Evolutionary conservation across 2,888 invertebrate species (phyloP), one percentile per base, ranked within the genome.

Genomic region (Drosophila emarginata): DNA sequence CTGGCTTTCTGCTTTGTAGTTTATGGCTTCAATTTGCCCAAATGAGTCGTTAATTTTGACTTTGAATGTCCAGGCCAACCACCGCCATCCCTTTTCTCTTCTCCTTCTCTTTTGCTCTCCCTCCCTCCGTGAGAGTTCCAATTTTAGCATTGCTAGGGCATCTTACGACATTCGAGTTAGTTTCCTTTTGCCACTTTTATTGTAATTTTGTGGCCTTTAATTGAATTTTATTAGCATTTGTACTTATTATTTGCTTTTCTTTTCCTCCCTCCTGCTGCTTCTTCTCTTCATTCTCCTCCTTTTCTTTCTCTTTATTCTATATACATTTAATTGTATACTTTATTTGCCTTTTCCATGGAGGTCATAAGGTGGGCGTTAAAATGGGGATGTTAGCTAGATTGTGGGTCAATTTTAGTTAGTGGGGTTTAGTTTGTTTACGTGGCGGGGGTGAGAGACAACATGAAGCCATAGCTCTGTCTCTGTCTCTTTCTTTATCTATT

Each of bases 31-130:
- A 89, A 89, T 87, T 88, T 89, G 80, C 74, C 81, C 81, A 88
- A 90, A 90, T 89, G 86, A 82, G 86, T 89, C 90, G 84, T 89
- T 89, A 87, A 87, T 88, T 89, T 90, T 79, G 78, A 79, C 78
- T 80, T 77, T 78, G 78, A 76, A 78, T 79, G 82, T 74, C 45
- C 45, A 45, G 45, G 45, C 45, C 45, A 45, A 45, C 45, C 21
- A 18, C 9, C 21, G 61, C 18, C 53, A 15, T 15, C 32, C 56
- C 57, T 5, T 23, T 15, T 15, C 66, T 32, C 26, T 15, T 6
- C 6, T 51, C 26, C 32, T 2, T 12, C 12, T 15, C 28, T 39
- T 12, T 51, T 18, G 26, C 26, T 51, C 28, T 45, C 37, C 21
- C n/a, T 11, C 36, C 37, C 14, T 32, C 18, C n/a, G 32, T 36